phyloP scores from a whole-genome alignment of 2,113 vertebrate species.

The Aleadryas rufinucha region DNA sequence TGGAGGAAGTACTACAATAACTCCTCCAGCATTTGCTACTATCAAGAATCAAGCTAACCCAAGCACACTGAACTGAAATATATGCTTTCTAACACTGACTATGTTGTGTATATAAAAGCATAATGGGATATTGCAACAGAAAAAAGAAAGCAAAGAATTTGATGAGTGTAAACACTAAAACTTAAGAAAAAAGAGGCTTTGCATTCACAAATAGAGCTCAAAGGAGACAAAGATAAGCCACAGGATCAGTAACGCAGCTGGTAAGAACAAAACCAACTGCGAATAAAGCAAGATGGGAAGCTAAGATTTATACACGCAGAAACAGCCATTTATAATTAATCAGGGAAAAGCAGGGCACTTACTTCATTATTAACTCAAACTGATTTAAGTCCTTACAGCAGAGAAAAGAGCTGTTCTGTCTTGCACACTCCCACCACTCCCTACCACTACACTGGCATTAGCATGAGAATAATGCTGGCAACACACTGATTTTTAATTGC shows the following conservation, averaged over 20 bases:
- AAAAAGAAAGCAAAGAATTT: neutral
- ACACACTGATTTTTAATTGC: neutral
- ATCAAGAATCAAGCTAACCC: neutral
- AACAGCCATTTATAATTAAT: neutral
- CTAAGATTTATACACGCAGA: neutral
- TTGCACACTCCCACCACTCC: fast-evolving
- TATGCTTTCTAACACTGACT: neutral
- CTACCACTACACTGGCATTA: neutral
- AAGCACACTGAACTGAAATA: neutral
- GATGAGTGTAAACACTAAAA: neutral
- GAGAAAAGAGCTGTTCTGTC: neutral
- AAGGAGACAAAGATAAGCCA: neutral
- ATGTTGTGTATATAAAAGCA: neutral
- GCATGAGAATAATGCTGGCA: neutral
- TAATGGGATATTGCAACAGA: neutral
- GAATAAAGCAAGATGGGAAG: neutral
- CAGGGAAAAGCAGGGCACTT: neutral
- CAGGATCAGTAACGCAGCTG: neutral
- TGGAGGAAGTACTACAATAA: neutral
- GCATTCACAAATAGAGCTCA: neutral
- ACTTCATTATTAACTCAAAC: neutral
- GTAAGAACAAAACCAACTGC: neutral
- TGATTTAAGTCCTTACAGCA: neutral
- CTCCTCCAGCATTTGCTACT: neutral
- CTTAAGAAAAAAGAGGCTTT: neutral